phyloP scores from a whole-genome alignment of 1,140 invertebrate species.

The Pogonus chalceus region DNA sequence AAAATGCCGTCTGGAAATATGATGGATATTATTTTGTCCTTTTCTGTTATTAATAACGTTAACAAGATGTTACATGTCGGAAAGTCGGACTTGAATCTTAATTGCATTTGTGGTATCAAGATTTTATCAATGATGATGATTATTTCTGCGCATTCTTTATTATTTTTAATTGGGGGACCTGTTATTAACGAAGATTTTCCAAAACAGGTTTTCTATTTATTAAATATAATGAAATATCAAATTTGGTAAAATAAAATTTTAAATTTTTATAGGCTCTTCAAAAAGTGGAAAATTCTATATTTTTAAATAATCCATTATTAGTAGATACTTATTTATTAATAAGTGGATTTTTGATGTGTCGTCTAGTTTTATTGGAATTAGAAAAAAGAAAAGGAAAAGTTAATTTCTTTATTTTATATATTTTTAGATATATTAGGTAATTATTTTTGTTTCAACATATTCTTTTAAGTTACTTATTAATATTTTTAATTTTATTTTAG shows the following conservation, averaged over 20 bases:
- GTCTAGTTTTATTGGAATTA: conserved; percentile 52
- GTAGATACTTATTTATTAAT: conserved; percentile 62
- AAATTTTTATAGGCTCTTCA: neutral
- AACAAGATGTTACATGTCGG: conserved; percentile 49
- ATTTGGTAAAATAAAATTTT: no score
- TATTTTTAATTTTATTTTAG: conserved; percentile 33
- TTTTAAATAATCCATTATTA: conserved; percentile 50
- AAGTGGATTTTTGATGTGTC: conserved; percentile 54
- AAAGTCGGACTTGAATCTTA: conserved; percentile 47
- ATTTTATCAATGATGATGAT: conserved; percentile 54
- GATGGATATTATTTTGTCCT: conserved; percentile 40
- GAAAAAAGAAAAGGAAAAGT: conserved; percentile 51
- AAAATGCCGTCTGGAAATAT: conserved; percentile 3
- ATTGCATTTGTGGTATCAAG: conserved; percentile 55
- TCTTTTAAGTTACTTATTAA: conserved; percentile 9
- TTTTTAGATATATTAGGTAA: conserved; percentile 53
- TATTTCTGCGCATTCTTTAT: conserved; percentile 48
- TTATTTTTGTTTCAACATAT: conserved; percentile 14
- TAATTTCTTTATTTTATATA: conserved; percentile 49
- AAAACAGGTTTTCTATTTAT: conserved; percentile 39
- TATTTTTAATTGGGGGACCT: conserved; percentile 53
- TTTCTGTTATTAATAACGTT: conserved; percentile 47
- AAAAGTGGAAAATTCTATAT: conserved; percentile 37
- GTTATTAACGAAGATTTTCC: conserved; percentile 49
- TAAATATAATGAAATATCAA: no score